These are phyloP conservation scores for Amiota communis DNA, from an alignment of 2,888 invertebrate species.

Conservation along the genomic window DNA sequence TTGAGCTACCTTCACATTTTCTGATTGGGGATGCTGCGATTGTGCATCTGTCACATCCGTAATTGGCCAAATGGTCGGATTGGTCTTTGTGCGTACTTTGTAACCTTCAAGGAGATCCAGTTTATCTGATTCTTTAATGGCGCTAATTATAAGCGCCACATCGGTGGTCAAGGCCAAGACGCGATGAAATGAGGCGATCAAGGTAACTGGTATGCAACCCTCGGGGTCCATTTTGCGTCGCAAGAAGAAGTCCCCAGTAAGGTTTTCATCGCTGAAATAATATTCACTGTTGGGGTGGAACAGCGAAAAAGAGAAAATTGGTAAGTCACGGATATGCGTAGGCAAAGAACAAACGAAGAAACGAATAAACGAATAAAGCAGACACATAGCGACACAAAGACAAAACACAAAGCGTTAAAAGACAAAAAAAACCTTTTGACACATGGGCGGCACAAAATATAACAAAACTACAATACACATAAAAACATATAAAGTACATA, in stretches of 20 bases:
- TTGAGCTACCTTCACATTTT: conserved; percentile 36
- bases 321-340: conserved; percentile 5
- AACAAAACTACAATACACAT: conserved; percentile 7
- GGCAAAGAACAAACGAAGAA: background rate
- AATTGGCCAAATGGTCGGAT: conserved; percentile 93
- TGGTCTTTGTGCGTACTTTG: conserved; percentile 87
- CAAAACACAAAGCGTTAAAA: background rate
- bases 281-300: conserved; percentile 84
- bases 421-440: background rate
- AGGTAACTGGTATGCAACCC: conserved; percentile 92
- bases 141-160: conserved; percentile 86
- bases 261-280: conserved; percentile 97
- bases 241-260: conserved; percentile 95
- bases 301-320: conserved; percentile 26
- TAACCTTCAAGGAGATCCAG: conserved; percentile 85
- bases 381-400: background rate
- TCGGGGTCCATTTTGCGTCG: conserved; percentile 96
- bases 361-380: background rate
- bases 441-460: background rate
- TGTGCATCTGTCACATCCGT: conserved; percentile 75
- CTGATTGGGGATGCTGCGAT: conserved; percentile 34
- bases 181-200: conserved; percentile 97
- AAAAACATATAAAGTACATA: background rate
- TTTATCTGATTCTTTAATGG: conserved; percentile 88
- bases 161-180: conserved; percentile 91